Conservation (phyloP, 2,888 invertebrate genomes). For the Rotaria socialis region DNA sequence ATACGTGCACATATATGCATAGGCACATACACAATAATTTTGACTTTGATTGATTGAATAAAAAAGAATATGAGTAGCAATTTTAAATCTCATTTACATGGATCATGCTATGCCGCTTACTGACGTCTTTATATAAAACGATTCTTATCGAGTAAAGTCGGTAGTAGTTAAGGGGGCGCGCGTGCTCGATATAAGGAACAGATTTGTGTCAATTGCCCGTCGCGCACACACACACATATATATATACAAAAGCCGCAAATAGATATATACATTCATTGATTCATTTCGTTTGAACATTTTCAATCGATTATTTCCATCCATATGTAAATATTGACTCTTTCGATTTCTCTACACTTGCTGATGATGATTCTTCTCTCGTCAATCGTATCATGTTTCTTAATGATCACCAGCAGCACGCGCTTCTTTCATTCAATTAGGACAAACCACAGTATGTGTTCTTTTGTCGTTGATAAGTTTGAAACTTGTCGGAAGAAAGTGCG, state of each 20-base stretch:
- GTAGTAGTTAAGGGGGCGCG: background rate
- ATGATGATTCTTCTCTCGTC: slow-evolving; percentile 17
- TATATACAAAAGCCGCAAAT: background rate
- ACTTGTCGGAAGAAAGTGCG: background rate
- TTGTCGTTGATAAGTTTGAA: slow-evolving; percentile 22
- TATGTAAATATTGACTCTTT: slow-evolving; percentile 23
- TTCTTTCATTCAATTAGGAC: slow-evolving; percentile 22
- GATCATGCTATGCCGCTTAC: slow-evolving; percentile 7
- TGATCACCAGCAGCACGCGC: slow-evolving; percentile 14
- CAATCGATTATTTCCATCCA: slow-evolving; percentile 21
- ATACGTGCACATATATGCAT: background rate
- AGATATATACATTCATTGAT: background rate
- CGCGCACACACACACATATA: background rate
- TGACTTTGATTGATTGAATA: slow-evolving; percentile 23
- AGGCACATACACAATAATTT: background rate
- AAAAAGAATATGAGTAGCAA: slow-evolving; percentile 13
- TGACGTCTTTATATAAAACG: slow-evolving; percentile 7
- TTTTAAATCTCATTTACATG: slow-evolving; percentile 18
- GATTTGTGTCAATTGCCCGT: slow-evolving; percentile 20
- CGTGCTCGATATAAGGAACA: background rate
- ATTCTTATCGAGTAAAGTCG: slow-evolving; percentile 22
- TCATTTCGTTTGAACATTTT: slow-evolving; percentile 16
- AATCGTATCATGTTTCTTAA: slow-evolving; percentile 22
- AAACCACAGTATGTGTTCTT: slow-evolving; percentile 17
- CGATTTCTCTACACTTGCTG: slow-evolving; percentile 16